Evolutionary conservation across 2,797 vertebrate genomes (phyloP), one percentile per base, ranked within the genome.

Genomic region (Sciurus vulgaris): DNA sequence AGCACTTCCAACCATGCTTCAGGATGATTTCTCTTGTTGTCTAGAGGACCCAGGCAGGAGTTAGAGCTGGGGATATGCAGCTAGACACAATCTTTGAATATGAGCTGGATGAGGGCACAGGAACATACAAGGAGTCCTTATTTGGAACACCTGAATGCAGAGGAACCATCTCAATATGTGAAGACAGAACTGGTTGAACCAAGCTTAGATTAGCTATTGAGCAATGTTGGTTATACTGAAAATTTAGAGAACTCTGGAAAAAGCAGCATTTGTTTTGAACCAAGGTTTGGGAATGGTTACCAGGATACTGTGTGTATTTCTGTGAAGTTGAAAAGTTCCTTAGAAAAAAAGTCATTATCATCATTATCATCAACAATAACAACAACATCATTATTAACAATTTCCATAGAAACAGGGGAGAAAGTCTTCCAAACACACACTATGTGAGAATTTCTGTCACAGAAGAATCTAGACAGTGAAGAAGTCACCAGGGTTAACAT

Each of bases 211-310:
- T 3, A 3, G 38, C 5, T 35, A 3, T 28, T 26, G 14, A 9
- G 22, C 33, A 28, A 2, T 41, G 30, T 11, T 4, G 3, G 6
- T 63, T 30, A 33, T 33, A 26, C 0, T n/a, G 41, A 47, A 81
- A 59, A 77, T n/a, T 2, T n/a, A 61, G 20, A 85, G 13, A 2
- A 1, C 10, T 78, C 35, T 26, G 22, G 41, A 51, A 35, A 59
- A 93, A 56, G 56, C 18, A 56, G 18, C 54, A 44, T 26, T 77
- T 12, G 5, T 35, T 33, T 67, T 41, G 73, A 84, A 30, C n/a
- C 44, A 74, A 41, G 18, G n/a, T 88, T 85, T 92, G 69, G 12
- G 47, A 44, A 49, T 13, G 4, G 61, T 72, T 49, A 17, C 14
- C 3, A 28, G 35, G 13, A n/a, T 86, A 54, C 5, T 54, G 4